Evolutionary conservation across 2,113 vertebrate genomes (phyloP).

Genomic region (Anthoscopus minutus): DNA sequence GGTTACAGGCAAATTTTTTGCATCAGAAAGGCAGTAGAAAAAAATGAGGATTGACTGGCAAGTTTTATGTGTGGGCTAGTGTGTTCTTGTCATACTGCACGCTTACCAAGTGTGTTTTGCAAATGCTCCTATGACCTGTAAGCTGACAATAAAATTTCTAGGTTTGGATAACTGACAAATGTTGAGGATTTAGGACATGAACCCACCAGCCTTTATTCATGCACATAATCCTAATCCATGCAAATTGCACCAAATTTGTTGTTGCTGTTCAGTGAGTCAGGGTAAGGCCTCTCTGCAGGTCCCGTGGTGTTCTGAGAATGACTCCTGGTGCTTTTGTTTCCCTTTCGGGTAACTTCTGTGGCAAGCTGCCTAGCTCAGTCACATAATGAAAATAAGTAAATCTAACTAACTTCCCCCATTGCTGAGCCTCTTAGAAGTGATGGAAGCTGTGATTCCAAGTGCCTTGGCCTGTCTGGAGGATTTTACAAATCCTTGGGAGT

Average conservation of each 20-base stretch:
- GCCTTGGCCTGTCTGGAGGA: neutral
- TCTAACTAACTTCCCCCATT: neutral
- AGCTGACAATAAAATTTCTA: neutral
- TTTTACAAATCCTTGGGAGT: neutral
- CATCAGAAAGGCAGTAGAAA: neutral
- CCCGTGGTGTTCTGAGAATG: accelerated
- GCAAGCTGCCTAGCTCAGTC: neutral
- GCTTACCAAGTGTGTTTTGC: neutral
- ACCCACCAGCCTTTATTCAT: neutral
- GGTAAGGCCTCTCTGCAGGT: neutral
- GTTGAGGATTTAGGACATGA: constrained; percentile 12
- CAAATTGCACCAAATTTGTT: neutral
- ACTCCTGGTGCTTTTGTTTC: neutral
- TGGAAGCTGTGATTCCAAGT: neutral
- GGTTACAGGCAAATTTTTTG: neutral
- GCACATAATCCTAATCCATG: neutral
- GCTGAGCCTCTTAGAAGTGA: neutral
- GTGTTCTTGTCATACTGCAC: neutral
- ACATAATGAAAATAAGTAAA: neutral
- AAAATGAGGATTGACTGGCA: neutral
- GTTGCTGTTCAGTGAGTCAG: neutral
- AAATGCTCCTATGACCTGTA: neutral
- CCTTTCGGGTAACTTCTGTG: neutral
- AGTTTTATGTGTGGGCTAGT: neutral
- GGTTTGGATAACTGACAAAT: neutral